Evolutionary conservation across 2,113 vertebrate genomes (phyloP).

Genomic region (Thamnophis sirtalis): DNA sequence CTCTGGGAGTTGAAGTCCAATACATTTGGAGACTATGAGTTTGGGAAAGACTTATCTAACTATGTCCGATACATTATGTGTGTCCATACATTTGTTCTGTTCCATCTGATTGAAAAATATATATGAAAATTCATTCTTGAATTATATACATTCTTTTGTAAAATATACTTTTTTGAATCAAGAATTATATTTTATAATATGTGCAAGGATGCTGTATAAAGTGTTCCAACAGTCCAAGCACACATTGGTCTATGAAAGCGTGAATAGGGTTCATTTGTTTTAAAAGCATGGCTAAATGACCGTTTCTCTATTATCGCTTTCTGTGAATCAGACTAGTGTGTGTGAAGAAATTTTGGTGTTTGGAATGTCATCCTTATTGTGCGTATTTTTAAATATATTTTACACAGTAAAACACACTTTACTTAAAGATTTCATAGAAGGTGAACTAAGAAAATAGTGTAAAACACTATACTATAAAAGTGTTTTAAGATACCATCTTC

Average conservation of each 20-base stretch:
- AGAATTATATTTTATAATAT: neutral
- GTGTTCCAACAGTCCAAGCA: neutral
- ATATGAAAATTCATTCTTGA: neutral
- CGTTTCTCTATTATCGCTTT: neutral
- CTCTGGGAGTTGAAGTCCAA: no score
- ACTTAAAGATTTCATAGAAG: neutral
- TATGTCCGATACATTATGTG: neutral
- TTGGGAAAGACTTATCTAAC: neutral
- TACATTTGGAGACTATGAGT: neutral
- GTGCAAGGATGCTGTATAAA: neutral
- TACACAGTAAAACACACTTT: neutral
- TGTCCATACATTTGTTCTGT: neutral
- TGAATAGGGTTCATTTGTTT: neutral
- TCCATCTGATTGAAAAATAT: neutral
- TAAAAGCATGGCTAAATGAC: neutral
- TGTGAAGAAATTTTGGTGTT: neutral
- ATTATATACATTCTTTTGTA: neutral
- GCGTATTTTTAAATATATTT: neutral
- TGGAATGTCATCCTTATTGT: neutral
- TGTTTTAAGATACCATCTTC: neutral
- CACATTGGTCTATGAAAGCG: neutral
- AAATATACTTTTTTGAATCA: neutral
- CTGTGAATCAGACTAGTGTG: neutral
- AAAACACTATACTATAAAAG: neutral
- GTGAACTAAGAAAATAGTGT: neutral